Evolutionary conservation across 2,797 vertebrate species (phyloP), one percentile per base, ranked within the genome.

Genomic region (Anguilla anguilla): DNA sequence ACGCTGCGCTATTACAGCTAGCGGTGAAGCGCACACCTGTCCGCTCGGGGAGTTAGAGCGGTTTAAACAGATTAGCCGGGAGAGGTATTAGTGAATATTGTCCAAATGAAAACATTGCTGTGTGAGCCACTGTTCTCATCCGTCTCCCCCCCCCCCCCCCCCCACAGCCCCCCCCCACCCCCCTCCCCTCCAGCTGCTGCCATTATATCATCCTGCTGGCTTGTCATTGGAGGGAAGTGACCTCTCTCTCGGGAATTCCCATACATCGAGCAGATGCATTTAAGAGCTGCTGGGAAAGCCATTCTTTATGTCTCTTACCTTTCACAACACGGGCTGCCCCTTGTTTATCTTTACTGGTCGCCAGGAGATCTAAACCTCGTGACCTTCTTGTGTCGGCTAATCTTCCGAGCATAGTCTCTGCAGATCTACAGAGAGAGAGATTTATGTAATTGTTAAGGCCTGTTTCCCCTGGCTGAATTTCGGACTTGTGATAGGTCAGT

Each of bases 61-160:
- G 49, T 81, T 61, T 81, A n/a, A 49, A 81, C 77, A 81, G 77
- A 46, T 81, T 81, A 46, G 77, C 43, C 7, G 77, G 43, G 19
- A 46, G 25, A 5, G 39, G 77, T 49, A 81, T 81, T 81, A 49
- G 77, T n/a, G 39, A 81, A 81, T 46, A 81, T 81, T 49, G 77
- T 81, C 19, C 10, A 81, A 81, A 81, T 81, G 43, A 22, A 81
- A 81, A 81, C 77, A 81, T 25, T n/a, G 43, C n/a, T 4, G 43
- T 49, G 17, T 46, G 77, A 81, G 77, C 77, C 77, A 81, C 77
- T 81, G 77, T 81, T 46, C 43, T 81, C 39, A 25, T 81, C 39
- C 17, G 3, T 77, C 72, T 43, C 72, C 35, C 35, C 15, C 72
- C 39, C 39, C 72, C 35, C 35, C 15, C 72, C 39, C 39, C 35